Conservation (phyloP, 2,888 invertebrate genomes). For the Clitarchus hookeri region DNA sequence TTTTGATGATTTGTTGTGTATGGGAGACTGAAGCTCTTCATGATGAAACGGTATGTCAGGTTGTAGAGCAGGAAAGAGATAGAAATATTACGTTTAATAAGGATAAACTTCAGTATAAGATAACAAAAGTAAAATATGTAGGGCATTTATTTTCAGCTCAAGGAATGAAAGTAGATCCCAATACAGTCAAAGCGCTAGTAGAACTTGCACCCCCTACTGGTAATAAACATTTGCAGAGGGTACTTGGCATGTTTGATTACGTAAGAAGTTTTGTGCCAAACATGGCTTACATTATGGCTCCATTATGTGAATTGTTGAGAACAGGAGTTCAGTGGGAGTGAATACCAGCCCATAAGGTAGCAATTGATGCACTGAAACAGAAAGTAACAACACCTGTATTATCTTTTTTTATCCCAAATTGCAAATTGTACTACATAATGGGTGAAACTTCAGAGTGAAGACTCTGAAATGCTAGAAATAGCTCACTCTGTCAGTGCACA, state of each 20-base stretch:
- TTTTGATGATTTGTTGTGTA: not conserved
- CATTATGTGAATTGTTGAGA: not conserved
- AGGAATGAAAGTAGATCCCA: not conserved
- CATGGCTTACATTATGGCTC: not conserved
- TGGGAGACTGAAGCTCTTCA: not conserved
- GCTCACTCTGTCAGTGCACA: not conserved
- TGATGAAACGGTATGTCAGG: not conserved
- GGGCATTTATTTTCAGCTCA: not conserved
- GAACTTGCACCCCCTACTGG: not conserved
- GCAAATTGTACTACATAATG: not conserved
- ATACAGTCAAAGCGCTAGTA: not conserved
- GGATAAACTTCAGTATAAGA: not conserved
- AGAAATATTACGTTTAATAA: not conserved
- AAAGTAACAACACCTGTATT: conserved; percentile 5
- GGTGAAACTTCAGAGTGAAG: not conserved
- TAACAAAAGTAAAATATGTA: not conserved
- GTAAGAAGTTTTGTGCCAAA: not conserved
- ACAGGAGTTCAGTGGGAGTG: not conserved
- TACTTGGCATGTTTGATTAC: not conserved
- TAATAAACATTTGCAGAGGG: not conserved
- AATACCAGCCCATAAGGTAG: not conserved
- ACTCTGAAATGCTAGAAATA: not conserved
- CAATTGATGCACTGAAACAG: not conserved
- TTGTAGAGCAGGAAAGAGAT: not conserved
- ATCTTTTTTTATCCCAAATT: not conserved